A percentile compares a stretch with the other conserved stretches of the same genome.
These are phyloP conservation scores for Trogon surrucura DNA, from an alignment of 2,113 vertebrate species.

Conservation along the genomic window DNA sequence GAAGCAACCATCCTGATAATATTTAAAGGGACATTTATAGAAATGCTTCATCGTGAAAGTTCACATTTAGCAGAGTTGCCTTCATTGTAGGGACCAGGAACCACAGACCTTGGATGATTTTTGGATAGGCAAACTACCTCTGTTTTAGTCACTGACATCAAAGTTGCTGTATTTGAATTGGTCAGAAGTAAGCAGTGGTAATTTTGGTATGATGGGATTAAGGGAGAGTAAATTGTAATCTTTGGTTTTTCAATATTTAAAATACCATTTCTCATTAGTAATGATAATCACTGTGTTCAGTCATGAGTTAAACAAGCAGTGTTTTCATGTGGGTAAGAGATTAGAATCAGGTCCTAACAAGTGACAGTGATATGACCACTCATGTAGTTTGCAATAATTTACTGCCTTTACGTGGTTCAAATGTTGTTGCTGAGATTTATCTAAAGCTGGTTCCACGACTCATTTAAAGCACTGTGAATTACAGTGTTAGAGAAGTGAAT, in stretches of 20 bases:
- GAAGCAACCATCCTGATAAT: rapidly evolving
- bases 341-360: background rate
- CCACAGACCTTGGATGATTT: background rate
- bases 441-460: background rate
- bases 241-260: background rate
- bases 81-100: background rate
- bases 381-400: background rate
- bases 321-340: background rate
- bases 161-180: background rate
- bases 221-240: background rate
- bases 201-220: background rate
- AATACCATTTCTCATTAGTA: background rate
- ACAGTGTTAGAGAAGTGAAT: conserved; percentile 16
- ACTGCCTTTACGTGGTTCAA: background rate
- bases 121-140: background rate
- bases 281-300: background rate
- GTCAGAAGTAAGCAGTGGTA: rapidly evolving
- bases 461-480: conserved; percentile 15
- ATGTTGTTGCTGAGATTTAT: background rate
- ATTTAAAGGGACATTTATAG: background rate
- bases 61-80: background rate
- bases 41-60: background rate
- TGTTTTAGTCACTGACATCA: background rate
- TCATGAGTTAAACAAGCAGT: background rate
- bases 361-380: background rate